These are phyloP conservation scores for Anadara kagoshimensis DNA, from an alignment of 1,140 invertebrate species.

Conservation along the genomic window DNA sequence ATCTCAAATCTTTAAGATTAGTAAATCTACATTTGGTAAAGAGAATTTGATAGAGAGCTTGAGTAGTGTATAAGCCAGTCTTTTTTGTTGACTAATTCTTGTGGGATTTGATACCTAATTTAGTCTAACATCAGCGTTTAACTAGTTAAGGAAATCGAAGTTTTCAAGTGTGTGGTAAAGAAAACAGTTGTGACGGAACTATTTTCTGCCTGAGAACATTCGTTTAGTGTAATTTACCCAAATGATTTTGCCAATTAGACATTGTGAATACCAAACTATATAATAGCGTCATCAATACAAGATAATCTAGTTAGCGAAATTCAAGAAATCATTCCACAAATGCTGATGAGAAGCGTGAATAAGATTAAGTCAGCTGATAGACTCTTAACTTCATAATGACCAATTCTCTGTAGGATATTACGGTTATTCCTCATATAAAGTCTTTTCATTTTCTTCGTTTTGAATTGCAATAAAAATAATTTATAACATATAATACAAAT, in stretches of 20 bases:
- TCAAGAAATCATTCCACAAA: conserved; percentile 30
- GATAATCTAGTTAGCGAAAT: conserved; percentile 19
- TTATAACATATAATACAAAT: no score
- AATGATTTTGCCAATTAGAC: conserved; percentile 35
- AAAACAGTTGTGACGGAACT: conserved; percentile 14
- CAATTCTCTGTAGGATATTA: no score
- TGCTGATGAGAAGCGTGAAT: conserved; percentile 32
- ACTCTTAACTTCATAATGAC: conserved; percentile 7
- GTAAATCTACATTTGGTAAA: conserved; percentile 19
- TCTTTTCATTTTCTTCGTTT: no score
- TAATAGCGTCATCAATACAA: conserved; percentile 21
- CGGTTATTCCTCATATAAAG: no score
- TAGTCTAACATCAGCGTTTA: conserved; percentile 19
- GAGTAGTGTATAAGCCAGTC: conserved; percentile 1
- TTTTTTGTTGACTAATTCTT: conserved; percentile 14
- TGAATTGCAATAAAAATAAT: no score
- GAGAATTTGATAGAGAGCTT: conserved; percentile 19
- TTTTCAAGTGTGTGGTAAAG: conserved; percentile 12
- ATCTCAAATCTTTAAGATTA: conserved; percentile 11
- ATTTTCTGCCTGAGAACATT: conserved; percentile 22
- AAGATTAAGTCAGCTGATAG: conserved; percentile 17
- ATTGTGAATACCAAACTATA: conserved; percentile 14
- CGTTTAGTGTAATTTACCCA: conserved; percentile 7
- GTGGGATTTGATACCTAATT: conserved; percentile 25
- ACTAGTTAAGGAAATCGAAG: conserved; percentile 18